A percentile compares a stretch with the other conserved stretches of the same genome.
These are phyloP conservation scores for Drosophila athabasca DNA, from an alignment of 1,140 invertebrate genomes.

Conservation along the genomic window DNA sequence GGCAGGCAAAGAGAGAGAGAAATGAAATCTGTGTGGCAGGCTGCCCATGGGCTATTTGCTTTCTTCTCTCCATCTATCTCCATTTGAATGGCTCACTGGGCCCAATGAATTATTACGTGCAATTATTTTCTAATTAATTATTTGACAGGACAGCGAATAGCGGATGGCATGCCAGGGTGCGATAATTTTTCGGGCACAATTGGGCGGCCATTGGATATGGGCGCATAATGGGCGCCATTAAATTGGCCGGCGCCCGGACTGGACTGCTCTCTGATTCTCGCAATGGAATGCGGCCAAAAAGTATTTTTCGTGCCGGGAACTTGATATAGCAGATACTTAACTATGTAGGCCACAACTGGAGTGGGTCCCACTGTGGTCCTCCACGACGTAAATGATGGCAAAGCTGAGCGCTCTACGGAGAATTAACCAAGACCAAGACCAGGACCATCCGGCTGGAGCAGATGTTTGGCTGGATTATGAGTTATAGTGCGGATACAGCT, in stretches of 20 bases:
- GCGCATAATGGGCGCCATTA: conserved; percentile 68
- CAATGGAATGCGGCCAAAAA: conserved; percentile 46
- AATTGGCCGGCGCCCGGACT: conserved; percentile 33
- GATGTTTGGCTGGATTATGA: conserved; percentile 20
- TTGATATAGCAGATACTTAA: conserved; percentile 65
- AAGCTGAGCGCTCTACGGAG: conserved; percentile 1
- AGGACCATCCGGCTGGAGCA: background rate
- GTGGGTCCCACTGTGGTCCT: too few relatives aligned
- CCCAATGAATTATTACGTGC: conserved; percentile 77
- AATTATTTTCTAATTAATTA: conserved; percentile 83
- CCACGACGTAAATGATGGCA: conserved; percentile 16
- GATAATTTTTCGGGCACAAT: conserved; percentile 70
- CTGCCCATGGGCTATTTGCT: conserved; percentile 51
- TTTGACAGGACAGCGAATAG: conserved; percentile 68
- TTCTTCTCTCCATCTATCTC: conserved; percentile 46
- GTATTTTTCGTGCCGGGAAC: conserved; percentile 25
- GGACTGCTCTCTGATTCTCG: conserved; percentile 25
- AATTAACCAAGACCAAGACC: conserved; percentile 20
- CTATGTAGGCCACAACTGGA: conserved; percentile 55
- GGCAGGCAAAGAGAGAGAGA: conserved; percentile 19
- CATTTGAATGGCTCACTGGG: conserved; percentile 53
- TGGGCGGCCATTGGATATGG: conserved; percentile 54
- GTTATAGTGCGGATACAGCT: conserved; percentile 15
- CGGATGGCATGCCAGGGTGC: conserved; percentile 41
- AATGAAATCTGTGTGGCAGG: conserved; percentile 52